A percentile compares a stretch with the other conserved stretches of the same genome.
These are phyloP conservation scores for Gallinago stenura DNA, from an alignment of 2,797 vertebrate genomes.

Conservation along the genomic window DNA sequence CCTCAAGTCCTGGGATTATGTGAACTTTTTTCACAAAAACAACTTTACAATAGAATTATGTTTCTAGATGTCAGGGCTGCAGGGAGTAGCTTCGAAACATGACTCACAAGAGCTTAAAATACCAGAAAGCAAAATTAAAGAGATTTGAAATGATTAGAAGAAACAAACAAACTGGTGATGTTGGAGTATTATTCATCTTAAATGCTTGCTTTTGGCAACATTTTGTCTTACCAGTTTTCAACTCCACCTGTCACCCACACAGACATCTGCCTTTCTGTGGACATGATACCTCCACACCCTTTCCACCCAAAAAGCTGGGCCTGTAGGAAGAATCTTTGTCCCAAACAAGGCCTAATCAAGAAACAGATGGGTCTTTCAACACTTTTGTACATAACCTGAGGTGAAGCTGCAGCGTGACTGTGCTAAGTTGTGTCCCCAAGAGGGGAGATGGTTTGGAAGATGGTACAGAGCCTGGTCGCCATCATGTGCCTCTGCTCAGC, in stretches of 20 bases:
- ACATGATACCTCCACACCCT: not conserved
- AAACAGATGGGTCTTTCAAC: not conserved
- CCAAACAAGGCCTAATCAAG: not conserved
- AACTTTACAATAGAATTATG: not conserved
- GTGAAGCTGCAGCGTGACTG: not conserved
- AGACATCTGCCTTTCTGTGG: not conserved
- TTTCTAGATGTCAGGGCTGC: constrained; percentile 23
- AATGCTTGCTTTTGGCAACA: not conserved
- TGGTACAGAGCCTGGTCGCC: not conserved
- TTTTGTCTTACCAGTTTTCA: not conserved
- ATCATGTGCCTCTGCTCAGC: not conserved
- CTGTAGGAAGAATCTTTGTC: not conserved
- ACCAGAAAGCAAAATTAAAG: constrained; percentile 29
- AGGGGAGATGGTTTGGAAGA: not conserved
- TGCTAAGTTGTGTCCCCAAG: not conserved
- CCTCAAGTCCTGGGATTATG: not conserved
- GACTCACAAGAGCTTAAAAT: constrained; percentile 26
- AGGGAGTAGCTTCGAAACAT: constrained; percentile 19
- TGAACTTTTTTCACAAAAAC: not conserved
- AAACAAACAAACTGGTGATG: not conserved
- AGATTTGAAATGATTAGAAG: not conserved
- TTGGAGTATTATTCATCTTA: not conserved
- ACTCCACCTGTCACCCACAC: not conserved
- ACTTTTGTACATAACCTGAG: not conserved
- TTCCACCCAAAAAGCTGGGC: not conserved